phyloP scores from a whole-genome alignment of 2,113 vertebrate species.

The Osmerus eperlanus region DNA sequence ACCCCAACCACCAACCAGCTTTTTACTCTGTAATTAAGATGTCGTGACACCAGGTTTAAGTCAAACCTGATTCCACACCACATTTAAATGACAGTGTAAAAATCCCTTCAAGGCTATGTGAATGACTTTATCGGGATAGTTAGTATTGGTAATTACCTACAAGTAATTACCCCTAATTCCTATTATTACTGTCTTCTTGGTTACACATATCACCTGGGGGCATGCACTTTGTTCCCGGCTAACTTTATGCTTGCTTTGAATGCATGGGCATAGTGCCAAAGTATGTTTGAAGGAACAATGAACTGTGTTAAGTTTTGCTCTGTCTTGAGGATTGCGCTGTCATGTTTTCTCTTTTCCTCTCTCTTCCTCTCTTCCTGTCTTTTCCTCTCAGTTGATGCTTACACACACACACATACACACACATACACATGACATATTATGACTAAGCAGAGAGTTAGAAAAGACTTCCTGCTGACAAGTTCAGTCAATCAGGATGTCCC shows the following conservation, averaged over 20 bases:
- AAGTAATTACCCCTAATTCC: conserved; percentile 59
- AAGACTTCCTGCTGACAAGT: conserved; percentile 62
- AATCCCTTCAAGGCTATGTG: conserved; percentile 39
- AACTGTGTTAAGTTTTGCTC: background rate
- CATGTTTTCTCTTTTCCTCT: conserved; percentile 3
- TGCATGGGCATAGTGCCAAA: too few species aligned
- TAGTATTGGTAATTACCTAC: conserved; percentile 57
- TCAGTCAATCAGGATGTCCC: conserved; percentile 58
- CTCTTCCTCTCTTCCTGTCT: conserved; percentile 23
- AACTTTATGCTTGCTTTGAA: too few species aligned
- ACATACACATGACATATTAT: conserved; percentile 56
- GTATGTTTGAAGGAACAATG: too few species aligned
- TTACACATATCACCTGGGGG: conserved; percentile 20
- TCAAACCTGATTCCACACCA: conserved; percentile 41
- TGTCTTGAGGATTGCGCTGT: background rate
- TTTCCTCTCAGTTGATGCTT: background rate
- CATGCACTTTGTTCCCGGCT: too few species aligned
- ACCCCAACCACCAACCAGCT: conserved; percentile 55
- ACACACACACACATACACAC: conserved; percentile 32
- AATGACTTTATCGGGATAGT: conserved; percentile 45
- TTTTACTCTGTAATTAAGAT: conserved; percentile 50
- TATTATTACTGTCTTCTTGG: conserved; percentile 33
- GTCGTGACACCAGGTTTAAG: conserved; percentile 52
- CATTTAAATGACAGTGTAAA: conserved; percentile 44
- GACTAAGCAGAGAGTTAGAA: conserved; percentile 63